Percentiles rank a stretch among this genome's conserved stretches.
phyloP scores from a whole-genome alignment of 2,888 invertebrate genomes.

The Agrochola lota region DNA sequence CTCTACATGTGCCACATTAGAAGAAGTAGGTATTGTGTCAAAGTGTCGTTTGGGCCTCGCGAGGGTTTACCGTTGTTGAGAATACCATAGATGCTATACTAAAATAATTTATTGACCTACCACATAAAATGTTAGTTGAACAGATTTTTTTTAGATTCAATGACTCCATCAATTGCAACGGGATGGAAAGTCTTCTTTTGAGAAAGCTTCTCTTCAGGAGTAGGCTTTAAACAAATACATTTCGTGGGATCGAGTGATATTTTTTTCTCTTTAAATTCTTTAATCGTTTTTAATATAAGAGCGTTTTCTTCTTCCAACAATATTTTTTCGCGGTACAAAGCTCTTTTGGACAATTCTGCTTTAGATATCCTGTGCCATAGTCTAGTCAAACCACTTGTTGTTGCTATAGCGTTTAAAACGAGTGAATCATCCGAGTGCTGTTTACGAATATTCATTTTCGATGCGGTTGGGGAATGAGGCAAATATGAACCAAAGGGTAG shows the following conservation, averaged over 20 bases:
- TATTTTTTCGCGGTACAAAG: constrained; percentile 82
- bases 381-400: constrained; percentile 81
- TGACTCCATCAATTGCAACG: constrained; percentile 77
- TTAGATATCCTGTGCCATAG: constrained; percentile 86
- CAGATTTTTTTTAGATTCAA: constrained; percentile 76
- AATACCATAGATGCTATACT: background rate
- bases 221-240: constrained; percentile 73
- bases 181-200: constrained; percentile 68
- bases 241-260: constrained; percentile 68
- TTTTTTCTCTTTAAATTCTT: constrained; percentile 71
- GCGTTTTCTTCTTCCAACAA: constrained; percentile 82
- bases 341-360: constrained; percentile 82
- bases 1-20: constrained; percentile 54
- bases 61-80: constrained; percentile 69
- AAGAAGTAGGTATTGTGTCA: constrained; percentile 79
- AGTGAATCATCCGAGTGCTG: constrained; percentile 80
- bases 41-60: constrained; percentile 81
- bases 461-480: constrained; percentile 76
- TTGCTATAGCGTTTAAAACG: constrained; percentile 78
- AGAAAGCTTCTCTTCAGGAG: constrained; percentile 9
- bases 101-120: background rate
- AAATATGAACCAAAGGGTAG: constrained; percentile 79
- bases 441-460: constrained; percentile 72
- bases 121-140: constrained; percentile 11
- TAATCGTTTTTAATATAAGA: constrained; percentile 71